Evolutionary conservation across 2,113 vertebrate species (phyloP), one percentile per base, ranked within the genome.

Genomic region (Cnemophilus loriae): DNA sequence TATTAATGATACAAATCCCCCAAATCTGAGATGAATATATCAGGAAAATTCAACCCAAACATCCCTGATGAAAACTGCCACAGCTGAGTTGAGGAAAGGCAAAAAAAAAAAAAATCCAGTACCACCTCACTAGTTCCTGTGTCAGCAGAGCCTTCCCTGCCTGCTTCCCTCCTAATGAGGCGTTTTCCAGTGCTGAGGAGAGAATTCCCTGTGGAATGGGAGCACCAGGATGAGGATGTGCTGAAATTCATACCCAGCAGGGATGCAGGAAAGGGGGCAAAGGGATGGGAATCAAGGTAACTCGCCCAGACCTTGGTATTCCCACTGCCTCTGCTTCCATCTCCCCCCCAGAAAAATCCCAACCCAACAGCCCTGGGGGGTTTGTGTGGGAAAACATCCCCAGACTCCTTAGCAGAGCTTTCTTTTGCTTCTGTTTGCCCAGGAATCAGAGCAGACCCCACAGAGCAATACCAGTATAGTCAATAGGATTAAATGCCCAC

Each of bases 131-230:
- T 12, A 50, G 82, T 71, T 92, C 55, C 77, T 92, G 74, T 63
- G 92, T 82, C 81, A 84, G 84, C 85, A 77, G 81, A 79, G 68
- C 47, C 56, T 76, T 70, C 91, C 92, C 91, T 24, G 56, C 73
- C 78, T 75, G 65, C 49, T 84, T 84, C 80, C 47, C 56, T 68
- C 75, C 90, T 87, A 77, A 96, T 37, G 93, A 93, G 83, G 80
- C 75, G 3, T 94, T 90, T 89, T 80, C 64, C 88, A 93, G 17
- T 20, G 32, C 83, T 89, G 93, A 95, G 84, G 89, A 95, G 91
- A 86, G 84, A 91, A 90, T 55, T 42, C 81, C 71, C 84, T 4
- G 13, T 33, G 84, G 79, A 73, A 84, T 4, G 24, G 63, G 59
- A 92, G 52, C 74, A 14, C 39, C 16, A 22, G 69, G 50, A 23